These are phyloP conservation scores for Borostomias antarcticus DNA, from an alignment of 2,797 vertebrate genomes.

Conservation along the genomic window DNA sequence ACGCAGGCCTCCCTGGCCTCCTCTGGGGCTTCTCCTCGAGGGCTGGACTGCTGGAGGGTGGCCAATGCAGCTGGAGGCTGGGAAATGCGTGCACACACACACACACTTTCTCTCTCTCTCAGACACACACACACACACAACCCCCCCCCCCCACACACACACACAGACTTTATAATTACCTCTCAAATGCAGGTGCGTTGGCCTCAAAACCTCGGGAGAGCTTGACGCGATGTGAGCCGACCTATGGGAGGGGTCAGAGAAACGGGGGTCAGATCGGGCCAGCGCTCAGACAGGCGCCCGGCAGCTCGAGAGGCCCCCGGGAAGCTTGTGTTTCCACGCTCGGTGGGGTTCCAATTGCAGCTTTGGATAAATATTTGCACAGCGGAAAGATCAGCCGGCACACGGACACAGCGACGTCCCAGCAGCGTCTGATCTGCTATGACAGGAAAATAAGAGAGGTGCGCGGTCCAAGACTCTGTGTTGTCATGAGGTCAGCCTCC, in stretches of 20 bases:
- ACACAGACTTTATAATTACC: conserved; percentile 74
- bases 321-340: neutral
- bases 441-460: conserved; percentile 24
- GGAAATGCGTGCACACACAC: conserved; percentile 2
- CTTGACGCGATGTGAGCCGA: conserved; percentile 97
- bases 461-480: neutral
- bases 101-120: no score
- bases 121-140: conserved; percentile 6
- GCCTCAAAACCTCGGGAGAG: conserved; percentile 98
- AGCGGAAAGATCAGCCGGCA: conserved; percentile 22
- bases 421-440: no score
- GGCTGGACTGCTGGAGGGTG: conserved; percentile 25
- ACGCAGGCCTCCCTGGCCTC: conserved; percentile 8
- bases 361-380: conserved; percentile 17
- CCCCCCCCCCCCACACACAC: no score
- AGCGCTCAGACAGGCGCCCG: neutral
- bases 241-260: conserved; percentile 70
- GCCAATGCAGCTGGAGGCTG: conserved; percentile 31
- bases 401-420: conserved; percentile 20
- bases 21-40: conserved; percentile 3
- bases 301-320: neutral
- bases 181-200: conserved; percentile 97
- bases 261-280: neutral
- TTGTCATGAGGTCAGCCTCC: neutral
- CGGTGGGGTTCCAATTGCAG: neutral